These are phyloP conservation scores for Notodromas monacha DNA, from an alignment of 2,888 invertebrate species.

Conservation along the genomic window DNA sequence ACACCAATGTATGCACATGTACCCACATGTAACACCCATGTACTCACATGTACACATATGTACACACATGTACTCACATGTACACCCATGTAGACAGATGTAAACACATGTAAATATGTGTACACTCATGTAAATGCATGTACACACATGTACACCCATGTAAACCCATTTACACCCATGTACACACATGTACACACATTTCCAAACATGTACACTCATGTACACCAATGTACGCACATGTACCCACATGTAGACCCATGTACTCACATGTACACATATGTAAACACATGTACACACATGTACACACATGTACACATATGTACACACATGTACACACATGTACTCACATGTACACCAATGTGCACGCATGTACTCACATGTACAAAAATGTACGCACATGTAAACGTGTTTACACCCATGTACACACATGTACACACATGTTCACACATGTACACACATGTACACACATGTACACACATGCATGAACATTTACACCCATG, in stretches of 20 bases:
- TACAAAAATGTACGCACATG: background rate
- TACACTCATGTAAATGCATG: too few species aligned
- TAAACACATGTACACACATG: background rate
- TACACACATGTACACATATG: background rate
- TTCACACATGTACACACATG: slow-evolving; percentile 1
- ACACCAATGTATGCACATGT: too few species aligned
- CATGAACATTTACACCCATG: background rate
- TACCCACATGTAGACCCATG: background rate
- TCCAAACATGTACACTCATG: background rate
- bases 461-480: slow-evolving; percentile 1
- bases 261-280: background rate
- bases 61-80: too few species aligned
- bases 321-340: slow-evolving; percentile 1
- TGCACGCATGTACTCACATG: background rate
- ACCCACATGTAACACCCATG: too few species aligned
- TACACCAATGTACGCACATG: background rate
- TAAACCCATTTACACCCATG: background rate
- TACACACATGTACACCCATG: background rate
- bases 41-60: too few species aligned
- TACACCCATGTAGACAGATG: too few species aligned
- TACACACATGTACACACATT: background rate
- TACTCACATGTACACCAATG: background rate
- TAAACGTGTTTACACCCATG: background rate
- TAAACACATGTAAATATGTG: too few species aligned
- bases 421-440: slow-evolving; percentile 1